A percentile compares a stretch with the other conserved stretches of the same genome.
Evolutionary conservation across 1,140 invertebrate species (phyloP).

Genomic region (Ceratina japonica): DNA sequence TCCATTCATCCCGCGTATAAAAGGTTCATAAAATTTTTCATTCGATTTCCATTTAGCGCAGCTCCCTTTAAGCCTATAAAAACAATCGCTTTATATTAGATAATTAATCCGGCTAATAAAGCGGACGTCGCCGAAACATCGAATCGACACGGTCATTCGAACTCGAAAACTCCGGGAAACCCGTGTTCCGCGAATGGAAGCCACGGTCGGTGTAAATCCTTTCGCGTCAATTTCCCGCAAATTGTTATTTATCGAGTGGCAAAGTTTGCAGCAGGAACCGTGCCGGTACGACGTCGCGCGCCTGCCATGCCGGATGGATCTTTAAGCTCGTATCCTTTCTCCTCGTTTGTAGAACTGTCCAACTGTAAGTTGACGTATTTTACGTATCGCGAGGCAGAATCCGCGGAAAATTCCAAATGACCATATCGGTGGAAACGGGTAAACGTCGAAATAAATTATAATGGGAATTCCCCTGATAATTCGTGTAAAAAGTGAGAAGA

Average conservation of each 20-base stretch:
- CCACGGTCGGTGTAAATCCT: constrained; percentile 13
- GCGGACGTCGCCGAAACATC: background rate
- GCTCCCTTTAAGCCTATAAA: no score
- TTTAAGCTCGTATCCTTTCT: constrained; percentile 23
- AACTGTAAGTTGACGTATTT: background rate
- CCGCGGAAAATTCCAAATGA: background rate
- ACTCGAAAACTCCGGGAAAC: background rate
- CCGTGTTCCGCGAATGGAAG: background rate
- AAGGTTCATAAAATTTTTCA: background rate
- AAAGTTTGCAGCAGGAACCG: background rate
- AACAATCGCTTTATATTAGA: no score
- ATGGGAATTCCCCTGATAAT: no score
- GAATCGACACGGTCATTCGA: background rate
- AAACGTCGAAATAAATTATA: no score
- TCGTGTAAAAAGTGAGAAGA: no score
- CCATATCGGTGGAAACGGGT: no score
- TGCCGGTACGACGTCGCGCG: background rate
- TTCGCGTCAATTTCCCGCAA: constrained; percentile 12
- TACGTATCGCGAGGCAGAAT: background rate
- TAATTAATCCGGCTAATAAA: constrained; percentile 21
- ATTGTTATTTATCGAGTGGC: constrained; percentile 30
- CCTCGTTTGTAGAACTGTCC: constrained; percentile 22
- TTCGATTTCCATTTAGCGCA: no score
- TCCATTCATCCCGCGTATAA: background rate
- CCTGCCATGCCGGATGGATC: constrained; percentile 3